Percentiles rank a stretch among this genome's conserved stretches.
Evolutionary conservation across 2,113 vertebrate species (phyloP).

Genomic region (Saguinus imperator): DNA sequence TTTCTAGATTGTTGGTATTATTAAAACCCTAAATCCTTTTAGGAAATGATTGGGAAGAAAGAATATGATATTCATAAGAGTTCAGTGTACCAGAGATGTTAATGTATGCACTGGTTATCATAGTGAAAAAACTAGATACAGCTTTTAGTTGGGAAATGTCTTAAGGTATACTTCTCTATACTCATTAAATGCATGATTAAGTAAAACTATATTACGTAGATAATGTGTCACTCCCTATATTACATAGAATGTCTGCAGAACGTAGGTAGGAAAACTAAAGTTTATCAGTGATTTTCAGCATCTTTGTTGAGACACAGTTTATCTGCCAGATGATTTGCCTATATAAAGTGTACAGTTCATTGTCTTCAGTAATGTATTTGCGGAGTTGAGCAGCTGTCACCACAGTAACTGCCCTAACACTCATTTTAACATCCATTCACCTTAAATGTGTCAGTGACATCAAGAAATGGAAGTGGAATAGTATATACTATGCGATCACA

Average conservation of each 20-base stretch:
- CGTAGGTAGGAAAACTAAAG: background rate
- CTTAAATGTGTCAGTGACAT: background rate
- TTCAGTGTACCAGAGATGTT: background rate
- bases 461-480: background rate
- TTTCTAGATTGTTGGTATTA: background rate
- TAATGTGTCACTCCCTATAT: background rate
- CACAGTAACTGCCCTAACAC: background rate
- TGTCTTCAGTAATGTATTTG: background rate
- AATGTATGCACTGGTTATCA: background rate
- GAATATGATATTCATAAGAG: background rate
- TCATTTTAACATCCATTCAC: slow-evolving; percentile 9
- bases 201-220: background rate
- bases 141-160: background rate
- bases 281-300: background rate
- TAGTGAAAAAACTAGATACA: background rate
- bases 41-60: background rate
- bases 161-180: no score
- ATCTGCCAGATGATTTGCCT: background rate
- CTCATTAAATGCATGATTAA: background rate
- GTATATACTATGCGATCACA: background rate
- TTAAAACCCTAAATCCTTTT: background rate
- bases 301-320: background rate
- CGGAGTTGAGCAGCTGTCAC: background rate
- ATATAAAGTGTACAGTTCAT: background rate
- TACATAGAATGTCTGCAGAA: background rate